A percentile compares a stretch with the other conserved stretches of the same genome.
Conservation (phyloP, 2,113 vertebrate genomes). For the Callorhinus ursinus region DNA sequence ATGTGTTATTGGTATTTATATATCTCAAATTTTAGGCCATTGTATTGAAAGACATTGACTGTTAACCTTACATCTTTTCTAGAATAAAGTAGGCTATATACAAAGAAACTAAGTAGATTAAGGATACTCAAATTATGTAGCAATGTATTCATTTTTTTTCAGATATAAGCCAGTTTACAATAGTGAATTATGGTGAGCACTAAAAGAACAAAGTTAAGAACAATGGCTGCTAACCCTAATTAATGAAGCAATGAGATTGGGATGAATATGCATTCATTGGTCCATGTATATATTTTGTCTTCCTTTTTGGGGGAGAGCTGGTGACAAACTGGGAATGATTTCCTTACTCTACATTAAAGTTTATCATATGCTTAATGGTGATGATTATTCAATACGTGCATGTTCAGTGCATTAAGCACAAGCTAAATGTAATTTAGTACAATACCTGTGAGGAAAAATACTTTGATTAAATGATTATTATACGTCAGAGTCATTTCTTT, state of each 20-base stretch:
- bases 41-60: background rate
- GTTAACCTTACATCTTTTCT: background rate
- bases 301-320: rapidly evolving
- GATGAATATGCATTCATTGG: background rate
- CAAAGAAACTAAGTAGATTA: background rate
- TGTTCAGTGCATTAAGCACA: background rate
- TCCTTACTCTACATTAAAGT: background rate
- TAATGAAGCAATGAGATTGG: background rate
- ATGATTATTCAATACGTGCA: background rate
- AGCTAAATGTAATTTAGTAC: background rate
- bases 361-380: background rate
- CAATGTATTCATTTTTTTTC: background rate
- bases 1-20: background rate
- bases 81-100: background rate
- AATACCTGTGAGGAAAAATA: background rate
- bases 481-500: background rate
- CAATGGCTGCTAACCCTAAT: background rate
- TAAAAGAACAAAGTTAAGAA: background rate
- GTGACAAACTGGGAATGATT: background rate
- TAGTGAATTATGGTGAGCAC: background rate
- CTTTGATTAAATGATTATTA: background rate
- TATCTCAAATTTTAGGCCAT: background rate
- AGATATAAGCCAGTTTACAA: background rate
- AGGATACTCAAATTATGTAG: background rate
- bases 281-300: background rate